These are phyloP conservation scores for Acleris laterana DNA, from an alignment of 2,888 invertebrate genomes.

Conservation along the genomic window DNA sequence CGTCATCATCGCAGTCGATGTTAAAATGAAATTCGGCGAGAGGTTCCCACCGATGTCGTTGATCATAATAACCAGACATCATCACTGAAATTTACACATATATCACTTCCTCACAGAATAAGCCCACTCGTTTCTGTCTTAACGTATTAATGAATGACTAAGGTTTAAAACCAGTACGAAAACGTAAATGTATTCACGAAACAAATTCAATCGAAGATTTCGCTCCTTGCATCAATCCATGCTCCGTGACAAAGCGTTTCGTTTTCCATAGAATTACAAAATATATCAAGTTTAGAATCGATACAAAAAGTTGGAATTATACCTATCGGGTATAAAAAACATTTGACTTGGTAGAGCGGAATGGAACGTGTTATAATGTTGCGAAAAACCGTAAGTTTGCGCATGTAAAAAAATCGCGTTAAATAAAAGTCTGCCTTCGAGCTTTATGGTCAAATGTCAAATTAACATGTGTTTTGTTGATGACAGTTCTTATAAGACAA, in stretches of 20 bases:
- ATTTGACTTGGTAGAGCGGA: not conserved
- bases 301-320: not conserved
- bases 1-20: slow-evolving; percentile 65
- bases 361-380: slow-evolving; percentile 3
- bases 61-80: slow-evolving; percentile 75
- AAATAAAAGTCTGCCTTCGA: not conserved
- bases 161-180: slow-evolving; percentile 4
- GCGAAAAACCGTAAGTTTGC: not conserved
- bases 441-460: slow-evolving; percentile 17
- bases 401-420: not conserved
- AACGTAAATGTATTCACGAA: slow-evolving; percentile 1
- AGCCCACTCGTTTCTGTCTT: not conserved
- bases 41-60: slow-evolving; percentile 86
- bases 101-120: not conserved
- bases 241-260: slow-evolving; percentile 7
- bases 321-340: not conserved
- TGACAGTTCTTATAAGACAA: slow-evolving; percentile 13
- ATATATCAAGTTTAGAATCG: not conserved
- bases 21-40: slow-evolving; percentile 86
- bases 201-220: slow-evolving; percentile 8
- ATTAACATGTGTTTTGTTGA: slow-evolving; percentile 8
- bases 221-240: not conserved
- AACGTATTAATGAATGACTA: not conserved
- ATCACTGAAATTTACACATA: slow-evolving; percentile 46
- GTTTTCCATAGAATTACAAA: slow-evolving; percentile 2